Conservation (phyloP, 2,113 vertebrate genomes). For the Suricata suricatta region DNA sequence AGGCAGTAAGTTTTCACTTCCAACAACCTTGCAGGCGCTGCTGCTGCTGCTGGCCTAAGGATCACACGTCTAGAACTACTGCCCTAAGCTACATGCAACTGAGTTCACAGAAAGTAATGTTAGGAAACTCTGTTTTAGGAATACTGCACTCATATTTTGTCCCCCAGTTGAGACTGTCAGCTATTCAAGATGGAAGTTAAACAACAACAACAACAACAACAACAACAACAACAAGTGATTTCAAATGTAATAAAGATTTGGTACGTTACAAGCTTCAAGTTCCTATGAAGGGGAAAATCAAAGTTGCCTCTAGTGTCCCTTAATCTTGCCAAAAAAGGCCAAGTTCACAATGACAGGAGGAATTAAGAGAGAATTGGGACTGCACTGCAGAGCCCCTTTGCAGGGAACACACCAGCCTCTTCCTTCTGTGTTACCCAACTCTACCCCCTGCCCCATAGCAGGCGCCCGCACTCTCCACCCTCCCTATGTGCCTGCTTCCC, state of each 20-base stretch:
- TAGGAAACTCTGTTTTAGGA: neutral
- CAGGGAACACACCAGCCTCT: too few relatives aligned
- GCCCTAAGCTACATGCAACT: neutral
- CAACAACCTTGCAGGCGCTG: neutral
- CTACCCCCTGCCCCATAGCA: too few relatives aligned
- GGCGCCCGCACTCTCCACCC: fast-evolving
- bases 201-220: neutral
- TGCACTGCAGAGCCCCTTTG: neutral
- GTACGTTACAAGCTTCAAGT: neutral
- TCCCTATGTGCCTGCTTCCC: neutral
- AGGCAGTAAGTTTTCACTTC: neutral
- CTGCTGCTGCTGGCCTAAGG: neutral
- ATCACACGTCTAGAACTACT: neutral
- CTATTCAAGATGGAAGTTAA: neutral
- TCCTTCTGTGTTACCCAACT: neutral
- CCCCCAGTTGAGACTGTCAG: neutral
- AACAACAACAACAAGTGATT: neutral
- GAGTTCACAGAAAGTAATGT: neutral
- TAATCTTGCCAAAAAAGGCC: neutral
- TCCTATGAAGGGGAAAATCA: neutral
- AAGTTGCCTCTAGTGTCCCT: neutral
- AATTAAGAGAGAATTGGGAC: neutral
- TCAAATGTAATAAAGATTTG: neutral
- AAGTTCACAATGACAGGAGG: neutral
- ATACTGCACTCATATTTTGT: neutral